Evolutionary conservation across 2,888 invertebrate genomes (phyloP).

Genomic region (Smittia aterrima): DNA sequence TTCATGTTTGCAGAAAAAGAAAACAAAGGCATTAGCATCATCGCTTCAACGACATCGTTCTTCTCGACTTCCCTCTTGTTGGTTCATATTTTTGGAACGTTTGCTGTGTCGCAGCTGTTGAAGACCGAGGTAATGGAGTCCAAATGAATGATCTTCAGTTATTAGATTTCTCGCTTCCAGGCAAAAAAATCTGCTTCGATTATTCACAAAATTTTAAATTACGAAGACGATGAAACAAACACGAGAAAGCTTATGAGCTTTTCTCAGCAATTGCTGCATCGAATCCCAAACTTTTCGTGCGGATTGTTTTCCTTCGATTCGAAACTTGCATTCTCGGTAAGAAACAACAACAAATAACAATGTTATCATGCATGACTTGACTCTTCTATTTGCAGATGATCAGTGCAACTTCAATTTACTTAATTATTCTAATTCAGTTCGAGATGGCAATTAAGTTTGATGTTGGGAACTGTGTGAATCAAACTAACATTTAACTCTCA

Average conservation of each 20-base stretch:
- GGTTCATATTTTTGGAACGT: too few relatives aligned
- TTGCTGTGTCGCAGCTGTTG: neutral
- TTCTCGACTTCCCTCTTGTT: too few relatives aligned
- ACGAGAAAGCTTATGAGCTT: neutral
- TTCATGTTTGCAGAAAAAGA: neutral
- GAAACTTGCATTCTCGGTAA: conserved; percentile 9
- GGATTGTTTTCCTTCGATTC: conserved; percentile 5
- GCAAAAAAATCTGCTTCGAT: neutral
- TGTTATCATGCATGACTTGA: neutral
- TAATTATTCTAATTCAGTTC: neutral
- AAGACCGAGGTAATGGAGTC: neutral
- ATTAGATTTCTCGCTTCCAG: neutral
- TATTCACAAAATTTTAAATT: neutral
- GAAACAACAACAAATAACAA: neutral
- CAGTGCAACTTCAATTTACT: neutral
- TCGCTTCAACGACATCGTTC: too few relatives aligned
- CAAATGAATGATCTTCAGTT: neutral
- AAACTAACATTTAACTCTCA: too few relatives aligned
- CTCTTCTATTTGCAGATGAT: neutral
- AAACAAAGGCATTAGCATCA: too few relatives aligned
- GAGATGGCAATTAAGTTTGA: neutral
- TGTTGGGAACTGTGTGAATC: neutral
- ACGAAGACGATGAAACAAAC: neutral
- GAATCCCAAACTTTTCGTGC: neutral
- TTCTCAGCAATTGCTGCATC: conserved; percentile 12